These are phyloP conservation scores for Erpornis zantholeuca DNA, from an alignment of 2,113 vertebrate genomes.

Conservation along the genomic window DNA sequence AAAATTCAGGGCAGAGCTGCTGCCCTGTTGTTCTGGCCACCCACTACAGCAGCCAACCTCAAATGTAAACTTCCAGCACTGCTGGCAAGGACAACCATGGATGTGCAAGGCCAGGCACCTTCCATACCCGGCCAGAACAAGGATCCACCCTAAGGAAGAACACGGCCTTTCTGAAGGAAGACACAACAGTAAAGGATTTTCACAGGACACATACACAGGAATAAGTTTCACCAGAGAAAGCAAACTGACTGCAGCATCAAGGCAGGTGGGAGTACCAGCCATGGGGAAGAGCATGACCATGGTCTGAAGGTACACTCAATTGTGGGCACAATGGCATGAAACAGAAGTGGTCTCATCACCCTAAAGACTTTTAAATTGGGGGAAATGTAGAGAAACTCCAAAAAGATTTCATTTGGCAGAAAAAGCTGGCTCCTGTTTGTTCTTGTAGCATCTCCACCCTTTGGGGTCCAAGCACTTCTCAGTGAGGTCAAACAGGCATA, in stretches of 20 bases:
- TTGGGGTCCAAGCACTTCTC: neutral
- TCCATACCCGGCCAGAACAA: accelerated
- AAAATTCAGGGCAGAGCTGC: neutral
- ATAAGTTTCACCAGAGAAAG: neutral
- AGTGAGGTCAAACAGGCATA: neutral
- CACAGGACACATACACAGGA: neutral
- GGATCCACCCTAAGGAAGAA: neutral
- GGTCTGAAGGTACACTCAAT: neutral
- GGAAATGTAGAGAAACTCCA: neutral
- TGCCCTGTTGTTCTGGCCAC: neutral
- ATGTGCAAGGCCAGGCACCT: neutral
- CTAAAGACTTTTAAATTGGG: neutral
- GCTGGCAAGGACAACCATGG: accelerated
- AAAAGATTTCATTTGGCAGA: neutral
- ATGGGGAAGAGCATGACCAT: accelerated
- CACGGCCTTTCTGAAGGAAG: neutral
- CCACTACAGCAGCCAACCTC: neutral
- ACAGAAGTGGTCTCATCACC: neutral
- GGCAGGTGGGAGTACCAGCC: neutral
- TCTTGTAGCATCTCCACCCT: accelerated
- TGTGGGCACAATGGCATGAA: accelerated
- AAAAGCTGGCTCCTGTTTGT: neutral
- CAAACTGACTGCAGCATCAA: neutral
- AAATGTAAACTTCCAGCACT: neutral
- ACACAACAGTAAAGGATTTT: accelerated